phyloP scores from a whole-genome alignment of 1,140 invertebrate genomes.

The Cotesia glomerata region DNA sequence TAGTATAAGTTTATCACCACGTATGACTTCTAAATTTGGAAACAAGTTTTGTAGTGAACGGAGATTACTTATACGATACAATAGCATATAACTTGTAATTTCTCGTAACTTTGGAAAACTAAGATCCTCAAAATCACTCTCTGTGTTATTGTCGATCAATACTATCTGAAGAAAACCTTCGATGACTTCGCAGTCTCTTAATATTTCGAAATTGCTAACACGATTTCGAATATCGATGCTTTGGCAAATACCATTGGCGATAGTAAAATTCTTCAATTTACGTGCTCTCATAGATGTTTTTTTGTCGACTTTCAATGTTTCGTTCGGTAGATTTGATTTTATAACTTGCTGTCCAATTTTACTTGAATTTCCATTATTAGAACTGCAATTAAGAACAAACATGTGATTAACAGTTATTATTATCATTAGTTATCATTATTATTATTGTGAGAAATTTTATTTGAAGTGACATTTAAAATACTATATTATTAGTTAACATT shows the following conservation, averaged over 20 bases:
- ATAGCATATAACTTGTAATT: slow-evolving; percentile 74
- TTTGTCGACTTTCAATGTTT: slow-evolving; percentile 15
- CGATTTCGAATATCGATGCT: slow-evolving; percentile 65
- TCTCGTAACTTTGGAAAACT: slow-evolving; percentile 68
- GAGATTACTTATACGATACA: slow-evolving; percentile 70
- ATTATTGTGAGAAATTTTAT: no score
- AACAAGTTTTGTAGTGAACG: slow-evolving; percentile 60
- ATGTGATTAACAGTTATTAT: background rate
- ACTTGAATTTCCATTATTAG: slow-evolving; percentile 6
- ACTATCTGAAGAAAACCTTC: slow-evolving; percentile 74
- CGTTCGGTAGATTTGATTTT: slow-evolving; percentile 24
- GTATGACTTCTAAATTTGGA: slow-evolving; percentile 76
- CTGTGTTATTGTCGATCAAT: slow-evolving; percentile 65
- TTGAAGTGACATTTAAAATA: background rate
- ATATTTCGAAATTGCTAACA: slow-evolving; percentile 56
- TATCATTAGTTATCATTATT: background rate
- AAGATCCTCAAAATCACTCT: slow-evolving; percentile 61
- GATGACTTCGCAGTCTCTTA: slow-evolving; percentile 70
- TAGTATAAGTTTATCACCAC: slow-evolving; percentile 72
- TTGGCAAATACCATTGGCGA: slow-evolving; percentile 57
- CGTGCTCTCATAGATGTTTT: background rate
- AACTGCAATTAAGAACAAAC: slow-evolving; percentile 13
- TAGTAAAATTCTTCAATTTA: slow-evolving; percentile 23
- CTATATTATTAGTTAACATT: background rate
- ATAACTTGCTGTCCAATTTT: slow-evolving; percentile 18